Evolutionary conservation across 2,888 invertebrate species (phyloP), one percentile per base, ranked within the genome.

Genomic region (Oscheius sp.): DNA sequence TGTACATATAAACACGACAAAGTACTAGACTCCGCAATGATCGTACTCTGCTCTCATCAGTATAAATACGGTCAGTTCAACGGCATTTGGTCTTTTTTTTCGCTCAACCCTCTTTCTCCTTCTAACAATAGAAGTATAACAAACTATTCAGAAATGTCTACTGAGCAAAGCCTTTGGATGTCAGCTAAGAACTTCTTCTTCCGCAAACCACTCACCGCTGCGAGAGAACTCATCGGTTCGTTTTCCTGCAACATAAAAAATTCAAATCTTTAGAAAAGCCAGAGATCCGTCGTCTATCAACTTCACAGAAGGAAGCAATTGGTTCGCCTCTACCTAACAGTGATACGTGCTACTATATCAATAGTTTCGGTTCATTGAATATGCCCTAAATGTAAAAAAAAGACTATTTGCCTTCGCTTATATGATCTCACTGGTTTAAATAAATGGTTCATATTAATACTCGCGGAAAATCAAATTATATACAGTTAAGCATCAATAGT

Each of bases 181-280:
- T 41, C 59, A 30, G 59, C 59, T 30, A 59, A 59, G 44, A 59
- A 41, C 30, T 59, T 59, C 44, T 45, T 59, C 59, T 41, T 45
- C 59, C 28, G 24, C 26, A 41, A 22, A 8, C 44, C 59, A 1
- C 20, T 45, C n/a, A 28, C 22, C 20, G 28, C 32, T 22, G 22
- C 41, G 28, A 20, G 44, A n/a, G 33, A 56, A 26, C 20, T 20
- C 9, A 33, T 33, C 12, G 56, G 56, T 56, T 24, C 2, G 22
- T 17, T 33, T 30, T 33, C n/a, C 5, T n/a, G 14, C n/a, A 33
- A 17, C 32, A 54, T 30, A 51, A 33, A 2, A 28, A 28, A 28
- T n/a, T 5, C 8, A 14, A 9, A 32, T 33, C 22, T 54, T 32
- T 54, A 36, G 32, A 54, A 6, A 54, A 17, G 24, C n/a, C 32